Conservation (phyloP, 2,888 invertebrate genomes). For the Zygothrica quintamaculata region DNA sequence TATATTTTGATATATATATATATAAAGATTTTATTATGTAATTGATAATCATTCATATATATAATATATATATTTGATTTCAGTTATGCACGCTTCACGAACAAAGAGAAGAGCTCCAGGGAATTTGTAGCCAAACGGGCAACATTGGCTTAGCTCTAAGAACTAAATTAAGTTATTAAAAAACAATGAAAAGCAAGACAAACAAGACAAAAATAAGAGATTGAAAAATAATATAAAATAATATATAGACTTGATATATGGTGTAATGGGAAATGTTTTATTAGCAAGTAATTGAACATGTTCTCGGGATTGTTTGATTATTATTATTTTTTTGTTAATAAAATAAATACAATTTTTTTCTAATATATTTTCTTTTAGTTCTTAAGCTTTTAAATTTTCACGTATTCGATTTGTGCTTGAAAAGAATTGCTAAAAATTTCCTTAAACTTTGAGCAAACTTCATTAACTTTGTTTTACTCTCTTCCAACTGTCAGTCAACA, state of each 20-base stretch:
- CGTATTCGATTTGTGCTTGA: no score
- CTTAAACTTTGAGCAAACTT: no score
- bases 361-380: neutral
- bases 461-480: no score
- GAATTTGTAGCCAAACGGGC: slow-evolving; percentile 86
- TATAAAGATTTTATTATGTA: no score
- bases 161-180: slow-evolving; percentile 47
- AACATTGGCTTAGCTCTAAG: slow-evolving; percentile 86
- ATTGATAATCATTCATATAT: no score
- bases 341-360: slow-evolving; percentile 57
- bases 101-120: slow-evolving; percentile 86
- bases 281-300: slow-evolving; percentile 17
- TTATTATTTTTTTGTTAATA: slow-evolving; percentile 50
- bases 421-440: no score
- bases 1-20: no score
- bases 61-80: slow-evolving; percentile 50
- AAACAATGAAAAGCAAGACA: slow-evolving; percentile 5
- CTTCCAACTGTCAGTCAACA: no score
- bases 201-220: neutral
- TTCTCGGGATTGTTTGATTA: slow-evolving; percentile 37
- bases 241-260: slow-evolving; percentile 12
- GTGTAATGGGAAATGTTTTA: slow-evolving; percentile 20
- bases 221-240: neutral
- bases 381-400: no score
- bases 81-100: slow-evolving; percentile 88